Conservation (phyloP, 1,140 invertebrate species). For the Caerostris extrusa region DNA sequence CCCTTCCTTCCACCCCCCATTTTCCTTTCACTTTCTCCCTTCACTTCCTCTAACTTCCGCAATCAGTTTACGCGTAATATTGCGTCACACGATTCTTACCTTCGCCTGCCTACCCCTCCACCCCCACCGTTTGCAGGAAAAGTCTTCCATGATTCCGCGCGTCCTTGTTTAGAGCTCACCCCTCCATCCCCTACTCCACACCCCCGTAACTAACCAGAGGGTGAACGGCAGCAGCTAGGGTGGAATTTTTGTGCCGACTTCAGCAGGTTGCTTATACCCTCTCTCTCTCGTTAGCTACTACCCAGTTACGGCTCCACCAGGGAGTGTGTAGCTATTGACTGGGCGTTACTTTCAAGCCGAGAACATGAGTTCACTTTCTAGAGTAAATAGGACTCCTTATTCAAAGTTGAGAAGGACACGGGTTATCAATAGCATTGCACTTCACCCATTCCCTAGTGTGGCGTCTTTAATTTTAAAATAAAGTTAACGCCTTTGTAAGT, state of each 20-base stretch:
- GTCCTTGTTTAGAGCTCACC: conserved; percentile 53
- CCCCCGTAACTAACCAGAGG: not conserved
- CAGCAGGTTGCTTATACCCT: conserved; percentile 66
- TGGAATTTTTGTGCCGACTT: conserved; percentile 69
- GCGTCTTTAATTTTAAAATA: no score
- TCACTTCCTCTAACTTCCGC: conserved; percentile 47
- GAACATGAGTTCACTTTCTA: not conserved
- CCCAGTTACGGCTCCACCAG: not conserved
- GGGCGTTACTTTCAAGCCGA: conserved; percentile 24
- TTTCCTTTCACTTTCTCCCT: conserved; percentile 12
- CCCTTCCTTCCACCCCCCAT: not conserved
- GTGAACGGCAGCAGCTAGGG: conserved; percentile 38
- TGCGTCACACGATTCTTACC: conserved; percentile 59
- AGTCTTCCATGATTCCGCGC: conserved; percentile 12
- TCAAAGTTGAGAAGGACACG: no score
- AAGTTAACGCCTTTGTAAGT: no score
- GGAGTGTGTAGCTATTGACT: conserved; percentile 52
- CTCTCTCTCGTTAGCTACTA: conserved; percentile 58
- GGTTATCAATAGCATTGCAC: no score
- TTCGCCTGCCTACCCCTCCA: not conserved
- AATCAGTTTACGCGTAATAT: conserved; percentile 74
- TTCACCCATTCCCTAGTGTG: no score
- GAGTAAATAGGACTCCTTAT: not conserved
- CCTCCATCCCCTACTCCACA: not conserved
- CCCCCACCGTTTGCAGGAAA: not conserved